phyloP scores from a whole-genome alignment of 2,888 invertebrate species.

The Piscicola geometra region DNA sequence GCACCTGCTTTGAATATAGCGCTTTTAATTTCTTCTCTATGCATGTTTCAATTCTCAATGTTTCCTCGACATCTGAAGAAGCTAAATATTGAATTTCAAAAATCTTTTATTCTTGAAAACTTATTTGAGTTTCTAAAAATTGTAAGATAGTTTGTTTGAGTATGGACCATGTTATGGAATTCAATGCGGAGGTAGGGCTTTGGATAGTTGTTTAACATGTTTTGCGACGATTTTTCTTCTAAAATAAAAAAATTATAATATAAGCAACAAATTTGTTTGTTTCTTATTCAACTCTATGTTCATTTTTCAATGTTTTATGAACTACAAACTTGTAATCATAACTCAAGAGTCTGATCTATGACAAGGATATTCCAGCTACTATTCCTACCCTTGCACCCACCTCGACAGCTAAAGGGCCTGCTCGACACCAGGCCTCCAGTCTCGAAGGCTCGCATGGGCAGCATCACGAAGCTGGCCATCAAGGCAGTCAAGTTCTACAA shows the following conservation, averaged over 20 bases:
- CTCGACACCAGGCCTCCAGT: constrained; percentile 96
- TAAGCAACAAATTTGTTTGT: not conserved
- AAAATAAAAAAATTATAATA: too few relatives aligned
- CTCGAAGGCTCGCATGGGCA: constrained; percentile 97
- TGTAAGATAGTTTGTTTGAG: not conserved
- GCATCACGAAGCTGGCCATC: constrained; percentile 91
- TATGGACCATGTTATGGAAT: constrained; percentile 27
- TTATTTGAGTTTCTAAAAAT: not conserved
- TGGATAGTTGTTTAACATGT: too few relatives aligned
- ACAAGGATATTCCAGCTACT: too few relatives aligned
- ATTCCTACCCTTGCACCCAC: too few relatives aligned
- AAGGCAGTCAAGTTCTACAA: constrained; percentile 99
- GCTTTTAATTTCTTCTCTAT: too few relatives aligned
- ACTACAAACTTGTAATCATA: not conserved
- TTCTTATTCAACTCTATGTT: not conserved
- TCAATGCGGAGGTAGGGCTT: constrained; percentile 19
- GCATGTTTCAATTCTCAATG: constrained; percentile 3
- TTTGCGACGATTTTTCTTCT: too few relatives aligned
- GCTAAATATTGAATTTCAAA: too few relatives aligned
- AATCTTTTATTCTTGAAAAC: too few relatives aligned
- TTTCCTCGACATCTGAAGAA: not conserved
- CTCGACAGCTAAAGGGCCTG: constrained; percentile 79
- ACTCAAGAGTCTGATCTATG: too few relatives aligned
- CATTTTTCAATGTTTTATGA: not conserved
- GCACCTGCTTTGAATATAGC: too few relatives aligned